Percentiles rank a stretch among this genome's conserved stretches.
Evolutionary conservation across 1,140 invertebrate species (phyloP).

Genomic region (Rhizoglyphus robini): DNA sequence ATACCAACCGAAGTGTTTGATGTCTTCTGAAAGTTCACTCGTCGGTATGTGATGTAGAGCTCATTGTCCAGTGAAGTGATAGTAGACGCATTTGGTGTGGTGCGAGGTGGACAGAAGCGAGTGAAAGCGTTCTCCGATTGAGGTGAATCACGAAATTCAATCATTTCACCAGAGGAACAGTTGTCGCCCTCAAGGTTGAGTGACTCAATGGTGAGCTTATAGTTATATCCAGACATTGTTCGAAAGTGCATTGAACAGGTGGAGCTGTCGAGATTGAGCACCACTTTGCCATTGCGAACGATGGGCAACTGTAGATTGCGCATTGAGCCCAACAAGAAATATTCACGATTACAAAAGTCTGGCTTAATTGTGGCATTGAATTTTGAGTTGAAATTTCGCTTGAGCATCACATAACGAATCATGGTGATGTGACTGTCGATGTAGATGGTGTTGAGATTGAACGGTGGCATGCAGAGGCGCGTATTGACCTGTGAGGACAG

Average conservation of each 20-base stretch:
- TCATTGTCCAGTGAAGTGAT: neutral
- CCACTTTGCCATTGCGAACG: too few species aligned
- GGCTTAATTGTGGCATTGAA: conserved; percentile 47
- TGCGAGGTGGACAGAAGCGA: neutral
- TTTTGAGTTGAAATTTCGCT: conserved; percentile 52
- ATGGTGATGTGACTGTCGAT: conserved; percentile 51
- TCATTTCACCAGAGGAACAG: conserved; percentile 32
- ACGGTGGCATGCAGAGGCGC: conserved; percentile 44
- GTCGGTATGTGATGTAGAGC: neutral
- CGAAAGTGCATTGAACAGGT: neutral
- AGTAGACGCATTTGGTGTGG: neutral
- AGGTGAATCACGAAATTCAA: conserved; percentile 24
- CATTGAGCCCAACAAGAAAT: too few species aligned
- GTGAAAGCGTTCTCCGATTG: neutral
- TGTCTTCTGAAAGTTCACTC: neutral
- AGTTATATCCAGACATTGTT: conserved; percentile 28
- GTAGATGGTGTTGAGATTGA: conserved; percentile 40
- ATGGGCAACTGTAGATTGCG: too few species aligned
- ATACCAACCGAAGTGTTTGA: too few species aligned
- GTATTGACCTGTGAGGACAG: conserved; percentile 45
- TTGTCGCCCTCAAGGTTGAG: conserved; percentile 29
- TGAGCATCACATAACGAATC: conserved; percentile 54
- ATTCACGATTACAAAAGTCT: conserved; percentile 8
- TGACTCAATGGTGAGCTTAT: conserved; percentile 34
- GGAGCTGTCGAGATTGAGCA: conserved; percentile 37